Conservation (phyloP, 2,888 invertebrate species). For the Atrina japonica region DNA sequence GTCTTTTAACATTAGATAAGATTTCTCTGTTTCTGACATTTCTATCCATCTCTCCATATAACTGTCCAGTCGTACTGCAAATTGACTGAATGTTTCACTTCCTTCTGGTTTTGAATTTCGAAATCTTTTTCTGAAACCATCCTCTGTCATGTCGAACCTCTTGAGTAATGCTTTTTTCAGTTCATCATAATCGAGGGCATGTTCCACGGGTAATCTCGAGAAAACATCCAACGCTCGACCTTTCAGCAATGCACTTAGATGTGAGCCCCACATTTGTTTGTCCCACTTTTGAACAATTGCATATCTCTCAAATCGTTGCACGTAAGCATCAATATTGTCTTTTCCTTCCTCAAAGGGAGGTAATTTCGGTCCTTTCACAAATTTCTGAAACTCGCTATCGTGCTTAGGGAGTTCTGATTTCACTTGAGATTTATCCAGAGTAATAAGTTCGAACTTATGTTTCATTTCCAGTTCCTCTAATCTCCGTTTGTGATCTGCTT, state of each 20-base stretch:
- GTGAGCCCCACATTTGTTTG: conserved; percentile 7
- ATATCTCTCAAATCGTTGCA: conserved; percentile 27
- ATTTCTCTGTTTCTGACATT: conserved; percentile 19
- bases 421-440: neutral
- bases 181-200: conserved; percentile 14
- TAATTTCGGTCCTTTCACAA: conserved; percentile 12
- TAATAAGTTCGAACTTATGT: neutral
- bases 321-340: conserved; percentile 25
- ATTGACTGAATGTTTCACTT: conserved; percentile 30
- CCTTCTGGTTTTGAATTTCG: conserved; percentile 19
- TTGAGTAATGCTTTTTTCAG: conserved; percentile 25
- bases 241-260: conserved; percentile 16
- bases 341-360: conserved; percentile 24
- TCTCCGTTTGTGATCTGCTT: too few species aligned
- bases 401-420: neutral
- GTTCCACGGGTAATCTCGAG: conserved; percentile 4
- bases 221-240: conserved; percentile 28
- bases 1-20: conserved; percentile 27
- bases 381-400: neutral
- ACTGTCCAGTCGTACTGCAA: conserved; percentile 11
- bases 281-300: conserved; percentile 18
- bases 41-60: conserved; percentile 34
- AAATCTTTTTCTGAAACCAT: conserved; percentile 27
- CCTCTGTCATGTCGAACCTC: conserved; percentile 30
- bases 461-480: conserved; percentile 13